phyloP scores from a whole-genome alignment of 2,888 invertebrate genomes.

The Synergus laeviventris region DNA sequence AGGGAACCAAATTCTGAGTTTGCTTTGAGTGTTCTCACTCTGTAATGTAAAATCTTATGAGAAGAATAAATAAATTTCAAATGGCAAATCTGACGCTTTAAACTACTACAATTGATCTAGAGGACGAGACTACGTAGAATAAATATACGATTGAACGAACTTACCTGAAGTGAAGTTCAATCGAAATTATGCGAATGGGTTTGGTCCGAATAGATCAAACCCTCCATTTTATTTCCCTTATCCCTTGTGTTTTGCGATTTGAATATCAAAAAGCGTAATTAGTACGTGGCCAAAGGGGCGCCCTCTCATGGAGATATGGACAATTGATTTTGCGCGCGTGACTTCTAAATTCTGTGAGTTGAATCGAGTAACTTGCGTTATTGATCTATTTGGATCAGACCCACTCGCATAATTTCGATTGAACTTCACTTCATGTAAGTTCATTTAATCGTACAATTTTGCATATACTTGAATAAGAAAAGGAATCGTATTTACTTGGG shows the following conservation, averaged over 20 bases:
- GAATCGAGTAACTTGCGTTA: no score
- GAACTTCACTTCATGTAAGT: no score
- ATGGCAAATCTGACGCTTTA: slow-evolving; percentile 14
- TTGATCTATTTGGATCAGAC: no score
- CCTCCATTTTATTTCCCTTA: background rate
- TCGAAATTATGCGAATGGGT: no score
- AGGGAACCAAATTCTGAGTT: background rate
- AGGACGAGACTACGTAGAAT: slow-evolving; percentile 41
- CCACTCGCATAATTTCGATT: no score
- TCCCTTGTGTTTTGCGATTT: background rate
- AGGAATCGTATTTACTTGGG: slow-evolving; percentile 10
- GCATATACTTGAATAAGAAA: background rate
- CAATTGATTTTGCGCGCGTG: background rate
- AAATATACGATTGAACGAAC: slow-evolving; percentile 35
- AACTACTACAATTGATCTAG: slow-evolving; percentile 42
- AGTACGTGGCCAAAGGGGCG: background rate
- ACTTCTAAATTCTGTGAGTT: no score
- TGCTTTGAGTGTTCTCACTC: background rate
- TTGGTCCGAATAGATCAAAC: no score
- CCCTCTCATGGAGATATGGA: background rate
- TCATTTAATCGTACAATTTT: no score
- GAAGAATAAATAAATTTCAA: background rate
- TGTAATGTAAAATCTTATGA: background rate
- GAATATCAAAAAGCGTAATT: background rate
- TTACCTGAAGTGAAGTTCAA: background rate